Base-by-base conservation (phyloP, 1,140 invertebrate species). In the Camponotus pennsylvanicus region DNA sequence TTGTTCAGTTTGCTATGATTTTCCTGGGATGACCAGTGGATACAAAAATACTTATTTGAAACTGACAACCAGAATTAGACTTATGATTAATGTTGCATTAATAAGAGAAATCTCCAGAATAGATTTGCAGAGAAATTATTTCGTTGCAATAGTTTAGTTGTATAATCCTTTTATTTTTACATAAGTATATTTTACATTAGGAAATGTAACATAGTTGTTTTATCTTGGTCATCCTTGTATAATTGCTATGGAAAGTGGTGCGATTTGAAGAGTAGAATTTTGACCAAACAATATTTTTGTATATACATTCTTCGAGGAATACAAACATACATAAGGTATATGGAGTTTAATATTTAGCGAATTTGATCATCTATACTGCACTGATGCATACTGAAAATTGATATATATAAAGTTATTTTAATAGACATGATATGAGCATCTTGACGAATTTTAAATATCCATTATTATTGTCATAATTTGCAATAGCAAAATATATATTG, bases 221-320 rank as follows among this genome's bases (percentile, higher is more conserved):
- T 71, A 27, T 59, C 59, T 73, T 37, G 27, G 11, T 32, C 37
- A 82, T n/a, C 11, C 27, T 73, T 82, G 55, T 73, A 78, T 79
- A 64, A 75, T 63, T 64, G 42, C 32, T 63, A 40, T 52, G 4
- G 4, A 5, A 52, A 52, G 2, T 13, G 11, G 27, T 49, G 49
- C 49, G 4, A 52, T 52, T 52, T 52, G 15, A 52, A 52, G 15
- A 18, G 4, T 1, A 52, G 49, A 52, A 52, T 52, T 52, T 18
- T 52, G 11, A 18, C 15, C 5, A 52, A 52, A 52, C 1, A 52
- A 52, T 52, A 18, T 52, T 52, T 52, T 52, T 52, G 4, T 52
- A 15, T 49, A 49, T 49, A 49, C 11, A 18, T 52, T 18, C 49
- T 52, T 18, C 15, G 3, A 52, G 15, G 15, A 52, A 52, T 18